phyloP scores from a whole-genome alignment of 2,888 invertebrate species.

The Phortica okadai region DNA sequence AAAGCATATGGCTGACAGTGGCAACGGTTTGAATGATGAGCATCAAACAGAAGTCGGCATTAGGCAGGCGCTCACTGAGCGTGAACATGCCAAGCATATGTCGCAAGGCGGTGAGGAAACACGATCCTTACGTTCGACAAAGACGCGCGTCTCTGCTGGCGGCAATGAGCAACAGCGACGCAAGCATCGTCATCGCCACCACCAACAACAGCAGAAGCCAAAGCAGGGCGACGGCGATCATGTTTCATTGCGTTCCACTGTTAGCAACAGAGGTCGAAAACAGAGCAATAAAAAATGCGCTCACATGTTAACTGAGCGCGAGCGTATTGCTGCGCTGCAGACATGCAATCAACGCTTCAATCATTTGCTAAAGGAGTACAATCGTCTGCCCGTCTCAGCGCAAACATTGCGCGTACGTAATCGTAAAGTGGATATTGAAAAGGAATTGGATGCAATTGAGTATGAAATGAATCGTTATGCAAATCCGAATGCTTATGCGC shows the following conservation, averaged over 20 bases:
- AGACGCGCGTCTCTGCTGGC: too few relatives aligned
- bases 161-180: too few relatives aligned
- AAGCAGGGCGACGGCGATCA: background rate
- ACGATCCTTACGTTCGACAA: too few relatives aligned
- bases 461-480: conserved; percentile 29
- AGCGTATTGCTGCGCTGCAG: conserved; percentile 30
- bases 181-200: too few relatives aligned
- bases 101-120: too few relatives aligned
- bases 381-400: conserved; percentile 45
- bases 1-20: background rate
- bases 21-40: too few relatives aligned
- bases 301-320: background rate
- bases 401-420: conserved; percentile 46
- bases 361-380: conserved; percentile 45
- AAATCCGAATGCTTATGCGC: background rate
- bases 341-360: conserved; percentile 44
- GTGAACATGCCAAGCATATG: too few relatives aligned
- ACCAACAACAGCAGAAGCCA: too few relatives aligned
- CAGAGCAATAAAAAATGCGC: too few relatives aligned
- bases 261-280: background rate
- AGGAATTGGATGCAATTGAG: conserved; percentile 46
- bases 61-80: too few relatives aligned
- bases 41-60: too few relatives aligned
- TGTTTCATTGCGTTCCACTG: background rate
- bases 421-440: conserved; percentile 40